These are phyloP conservation scores for Castor canadensis DNA, from an alignment of 2,113 vertebrate genomes.

Conservation along the genomic window DNA sequence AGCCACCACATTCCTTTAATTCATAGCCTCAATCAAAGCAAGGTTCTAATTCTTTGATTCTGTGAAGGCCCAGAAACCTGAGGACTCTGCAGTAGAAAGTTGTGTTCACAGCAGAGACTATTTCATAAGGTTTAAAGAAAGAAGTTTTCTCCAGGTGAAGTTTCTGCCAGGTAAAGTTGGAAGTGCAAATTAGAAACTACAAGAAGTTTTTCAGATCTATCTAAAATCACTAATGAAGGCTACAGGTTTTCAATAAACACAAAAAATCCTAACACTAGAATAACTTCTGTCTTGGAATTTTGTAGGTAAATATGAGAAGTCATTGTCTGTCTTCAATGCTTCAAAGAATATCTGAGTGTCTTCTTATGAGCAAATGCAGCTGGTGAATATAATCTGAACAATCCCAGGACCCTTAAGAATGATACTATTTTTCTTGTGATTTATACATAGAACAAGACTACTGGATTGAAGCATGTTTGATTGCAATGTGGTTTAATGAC, in stretches of 20 bases:
- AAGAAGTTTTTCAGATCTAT: neutral
- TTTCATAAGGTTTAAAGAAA: neutral
- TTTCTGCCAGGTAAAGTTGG: neutral
- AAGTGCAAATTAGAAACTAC: neutral
- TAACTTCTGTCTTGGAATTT: neutral
- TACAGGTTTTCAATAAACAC: neutral
- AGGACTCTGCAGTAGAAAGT: neutral
- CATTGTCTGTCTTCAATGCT: neutral
- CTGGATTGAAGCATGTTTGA: accelerated
- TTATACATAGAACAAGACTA: neutral
- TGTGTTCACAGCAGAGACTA: neutral
- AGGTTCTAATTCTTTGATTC: neutral
- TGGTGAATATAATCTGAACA: neutral
- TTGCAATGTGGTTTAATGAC: neutral
- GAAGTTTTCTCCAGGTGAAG: too few relatives aligned
- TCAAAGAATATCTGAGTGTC: neutral
- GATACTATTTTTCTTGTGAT: neutral
- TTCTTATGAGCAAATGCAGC: neutral
- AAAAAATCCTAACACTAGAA: neutral
- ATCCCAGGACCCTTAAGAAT: neutral
- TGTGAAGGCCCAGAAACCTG: neutral
- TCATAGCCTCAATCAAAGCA: neutral
- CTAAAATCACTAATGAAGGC: too few relatives aligned
- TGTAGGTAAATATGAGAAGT: neutral
- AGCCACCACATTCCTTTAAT: neutral